These are phyloP conservation scores for Drosophila flavopinicola DNA, from an alignment of 2,888 invertebrate genomes.

Conservation along the genomic window DNA sequence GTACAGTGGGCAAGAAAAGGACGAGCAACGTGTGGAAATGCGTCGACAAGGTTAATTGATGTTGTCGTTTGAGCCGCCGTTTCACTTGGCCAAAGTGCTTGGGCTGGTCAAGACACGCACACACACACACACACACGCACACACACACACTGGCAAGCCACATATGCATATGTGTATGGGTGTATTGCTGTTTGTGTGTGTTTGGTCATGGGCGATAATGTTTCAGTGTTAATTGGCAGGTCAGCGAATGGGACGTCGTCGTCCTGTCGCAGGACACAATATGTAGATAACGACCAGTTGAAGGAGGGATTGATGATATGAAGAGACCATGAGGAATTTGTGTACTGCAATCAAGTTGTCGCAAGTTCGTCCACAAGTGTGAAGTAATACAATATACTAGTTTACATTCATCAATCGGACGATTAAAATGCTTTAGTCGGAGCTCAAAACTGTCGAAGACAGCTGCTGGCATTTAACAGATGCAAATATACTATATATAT, in stretches of 20 bases:
- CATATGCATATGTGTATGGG: not conserved
- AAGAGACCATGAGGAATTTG: conserved; percentile 1
- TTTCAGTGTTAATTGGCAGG: conserved; percentile 59
- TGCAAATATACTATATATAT: too few relatives aligned
- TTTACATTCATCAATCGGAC: conserved; percentile 9
- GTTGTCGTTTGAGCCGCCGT: conserved; percentile 51
- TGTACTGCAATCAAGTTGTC: conserved; percentile 16
- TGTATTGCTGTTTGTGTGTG: conserved; percentile 9
- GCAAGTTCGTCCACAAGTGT: not conserved
- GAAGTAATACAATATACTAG: conserved; percentile 21
- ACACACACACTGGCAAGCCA: not conserved
- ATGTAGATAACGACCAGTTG: conserved; percentile 31
- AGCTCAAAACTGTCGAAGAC: too few relatives aligned
- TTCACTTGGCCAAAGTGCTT: conserved; percentile 54
- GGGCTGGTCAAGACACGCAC: conserved; percentile 21
- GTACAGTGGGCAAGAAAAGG: conserved; percentile 13
- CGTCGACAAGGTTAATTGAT: conserved; percentile 61
- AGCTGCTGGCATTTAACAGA: too few relatives aligned
- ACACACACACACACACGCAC: not conserved
- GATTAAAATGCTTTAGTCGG: conserved; percentile 22
- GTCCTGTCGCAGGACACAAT: conserved; percentile 19
- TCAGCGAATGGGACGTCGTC: conserved; percentile 13
- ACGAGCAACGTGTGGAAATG: conserved; percentile 30
- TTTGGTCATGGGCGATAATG: conserved; percentile 43
- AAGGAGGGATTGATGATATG: conserved; percentile 2